A percentile compares a stretch with the other conserved stretches of the same genome.
phyloP scores from a whole-genome alignment of 2,888 invertebrate genomes.

The Lycophotia porphyrea region DNA sequence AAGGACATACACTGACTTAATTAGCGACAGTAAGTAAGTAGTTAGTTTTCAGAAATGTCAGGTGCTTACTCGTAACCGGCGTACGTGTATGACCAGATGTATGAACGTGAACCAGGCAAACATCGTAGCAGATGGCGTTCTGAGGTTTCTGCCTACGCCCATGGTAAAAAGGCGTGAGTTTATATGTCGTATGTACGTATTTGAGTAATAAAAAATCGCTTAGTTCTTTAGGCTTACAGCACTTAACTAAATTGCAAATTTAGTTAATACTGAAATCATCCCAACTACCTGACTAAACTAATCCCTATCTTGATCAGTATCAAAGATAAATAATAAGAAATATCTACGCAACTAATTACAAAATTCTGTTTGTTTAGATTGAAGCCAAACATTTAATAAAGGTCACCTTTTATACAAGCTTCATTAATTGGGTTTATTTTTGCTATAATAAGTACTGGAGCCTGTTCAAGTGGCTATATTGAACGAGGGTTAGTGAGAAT shows the following conservation, averaged over 20 bases:
- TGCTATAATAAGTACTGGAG: conserved; percentile 31
- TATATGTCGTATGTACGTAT: too few relatives aligned
- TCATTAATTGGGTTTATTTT: conserved; percentile 49
- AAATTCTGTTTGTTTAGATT: conserved; percentile 16
- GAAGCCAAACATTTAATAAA: conserved; percentile 22
- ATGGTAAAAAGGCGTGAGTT: too few relatives aligned
- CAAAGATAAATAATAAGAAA: not conserved
- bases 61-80: too few relatives aligned
- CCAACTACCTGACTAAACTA: not conserved
- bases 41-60: too few relatives aligned
- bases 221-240: not conserved
- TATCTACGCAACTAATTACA: conserved; percentile 1
- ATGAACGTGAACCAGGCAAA: too few relatives aligned
- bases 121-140: too few relatives aligned
- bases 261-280: not conserved
- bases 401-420: conserved; percentile 20
- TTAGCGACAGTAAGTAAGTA: too few relatives aligned
- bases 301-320: not conserved
- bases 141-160: too few relatives aligned
- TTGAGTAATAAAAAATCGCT: too few relatives aligned
- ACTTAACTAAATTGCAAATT: not conserved
- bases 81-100: too few relatives aligned
- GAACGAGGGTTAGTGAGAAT: conserved; percentile 24
- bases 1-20: too few relatives aligned
- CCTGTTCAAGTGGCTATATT: conserved; percentile 11